phyloP scores from a whole-genome alignment of 2,797 vertebrate genomes.

The Phoxinus dragarum region DNA sequence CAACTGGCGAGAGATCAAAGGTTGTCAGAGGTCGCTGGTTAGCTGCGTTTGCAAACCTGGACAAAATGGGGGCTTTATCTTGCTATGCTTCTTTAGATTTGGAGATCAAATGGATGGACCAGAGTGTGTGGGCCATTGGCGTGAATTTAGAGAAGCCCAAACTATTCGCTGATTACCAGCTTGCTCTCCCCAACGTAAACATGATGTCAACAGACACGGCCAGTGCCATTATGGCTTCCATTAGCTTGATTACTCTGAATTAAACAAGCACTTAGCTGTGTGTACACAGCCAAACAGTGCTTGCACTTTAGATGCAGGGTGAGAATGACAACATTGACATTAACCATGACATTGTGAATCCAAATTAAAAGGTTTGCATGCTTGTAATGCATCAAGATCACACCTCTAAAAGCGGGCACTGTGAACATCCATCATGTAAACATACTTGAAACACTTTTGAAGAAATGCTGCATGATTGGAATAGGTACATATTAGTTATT shows the following conservation, averaged over 20 bases:
- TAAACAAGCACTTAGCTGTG: slow-evolving; percentile 66
- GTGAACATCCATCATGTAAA: not conserved
- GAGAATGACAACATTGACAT: slow-evolving; percentile 48
- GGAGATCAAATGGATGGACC: slow-evolving; percentile 52
- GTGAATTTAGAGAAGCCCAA: slow-evolving; percentile 63
- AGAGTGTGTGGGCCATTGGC: slow-evolving; percentile 63
- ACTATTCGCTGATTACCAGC: slow-evolving; percentile 71
- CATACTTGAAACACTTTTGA: not conserved
- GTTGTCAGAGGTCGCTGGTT: not conserved
- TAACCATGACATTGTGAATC: slow-evolving; percentile 35
- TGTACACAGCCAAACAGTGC: slow-evolving; percentile 46
- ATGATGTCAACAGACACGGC: slow-evolving; percentile 66
- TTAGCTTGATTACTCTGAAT: slow-evolving; percentile 72
- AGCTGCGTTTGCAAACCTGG: slow-evolving; percentile 29
- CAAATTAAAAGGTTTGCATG: slow-evolving; percentile 6
- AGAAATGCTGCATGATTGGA: not conserved
- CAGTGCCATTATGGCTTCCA: slow-evolving; percentile 66
- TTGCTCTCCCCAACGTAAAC: slow-evolving; percentile 71
- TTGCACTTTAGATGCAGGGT: slow-evolving; percentile 26
- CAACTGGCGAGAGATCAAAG: slow-evolving; percentile 18
- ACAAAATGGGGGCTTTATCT: slow-evolving; percentile 39
- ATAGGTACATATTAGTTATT: not conserved
- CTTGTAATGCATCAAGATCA: not conserved
- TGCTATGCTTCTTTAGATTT: slow-evolving; percentile 35
- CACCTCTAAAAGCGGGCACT: not conserved